phyloP scores from a whole-genome alignment of 2,113 vertebrate genomes.

The Ginglymostoma cirratum region DNA sequence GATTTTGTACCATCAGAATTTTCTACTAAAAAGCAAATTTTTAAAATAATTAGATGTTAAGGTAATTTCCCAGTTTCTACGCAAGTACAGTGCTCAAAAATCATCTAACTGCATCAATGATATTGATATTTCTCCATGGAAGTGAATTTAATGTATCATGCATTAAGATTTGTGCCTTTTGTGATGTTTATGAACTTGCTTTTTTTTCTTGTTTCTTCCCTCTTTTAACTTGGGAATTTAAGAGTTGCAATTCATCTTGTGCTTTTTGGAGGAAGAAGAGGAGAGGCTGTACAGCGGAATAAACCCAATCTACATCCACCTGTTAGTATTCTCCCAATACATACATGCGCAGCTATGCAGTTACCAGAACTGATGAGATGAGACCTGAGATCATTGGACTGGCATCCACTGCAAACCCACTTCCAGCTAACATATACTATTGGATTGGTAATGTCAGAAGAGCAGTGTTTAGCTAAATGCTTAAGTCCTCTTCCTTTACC shows the following conservation, averaged over 20 bases:
- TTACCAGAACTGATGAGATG: neutral
- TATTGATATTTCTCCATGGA: neutral
- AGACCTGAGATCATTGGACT: neutral
- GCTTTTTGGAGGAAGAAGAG: neutral
- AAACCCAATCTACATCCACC: neutral
- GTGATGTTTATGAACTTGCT: neutral
- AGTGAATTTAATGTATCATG: neutral
- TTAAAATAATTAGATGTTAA: neutral
- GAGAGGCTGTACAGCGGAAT: neutral
- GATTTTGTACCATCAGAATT: neutral
- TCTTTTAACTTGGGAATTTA: neutral
- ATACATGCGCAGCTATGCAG: neutral
- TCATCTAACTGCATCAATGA: neutral
- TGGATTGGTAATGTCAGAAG: neutral
- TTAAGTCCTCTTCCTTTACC: neutral
- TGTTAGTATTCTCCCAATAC: neutral
- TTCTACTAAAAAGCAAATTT: neutral
- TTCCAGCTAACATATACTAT: neutral
- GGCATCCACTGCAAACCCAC: neutral
- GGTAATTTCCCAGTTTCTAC: neutral
- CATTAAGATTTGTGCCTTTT: neutral
- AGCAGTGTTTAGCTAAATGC: neutral
- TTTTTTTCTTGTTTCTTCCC: neutral
- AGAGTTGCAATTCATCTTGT: neutral
- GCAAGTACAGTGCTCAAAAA: neutral